Conservation (phyloP, 2,113 vertebrate species). For the Ophiodon elongatus region DNA sequence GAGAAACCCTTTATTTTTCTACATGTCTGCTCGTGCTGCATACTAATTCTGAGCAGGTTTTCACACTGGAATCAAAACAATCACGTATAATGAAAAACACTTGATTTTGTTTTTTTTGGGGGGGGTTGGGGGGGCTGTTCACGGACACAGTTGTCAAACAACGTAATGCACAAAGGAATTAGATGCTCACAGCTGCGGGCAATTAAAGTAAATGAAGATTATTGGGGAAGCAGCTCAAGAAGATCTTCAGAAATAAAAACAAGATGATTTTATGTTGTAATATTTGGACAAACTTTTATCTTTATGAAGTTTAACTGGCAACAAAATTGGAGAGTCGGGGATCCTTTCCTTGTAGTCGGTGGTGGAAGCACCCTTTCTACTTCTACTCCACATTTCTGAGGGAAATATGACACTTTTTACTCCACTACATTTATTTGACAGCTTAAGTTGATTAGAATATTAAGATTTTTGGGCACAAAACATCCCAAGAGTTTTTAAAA, state of each 20-base stretch:
- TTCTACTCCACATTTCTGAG: not conserved
- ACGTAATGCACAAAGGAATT: not conserved
- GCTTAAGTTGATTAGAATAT: no score
- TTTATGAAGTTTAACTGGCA: not conserved
- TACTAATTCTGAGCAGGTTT: not conserved
- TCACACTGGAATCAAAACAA: not conserved
- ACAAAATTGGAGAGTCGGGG: not conserved
- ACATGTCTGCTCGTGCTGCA: no score
- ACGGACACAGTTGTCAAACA: not conserved
- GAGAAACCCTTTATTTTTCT: not conserved
- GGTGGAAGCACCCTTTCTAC: not conserved
- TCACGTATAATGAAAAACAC: not conserved
- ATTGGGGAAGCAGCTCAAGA: not conserved
- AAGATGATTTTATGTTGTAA: not conserved
- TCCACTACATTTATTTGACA: no score
- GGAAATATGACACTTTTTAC: not conserved
- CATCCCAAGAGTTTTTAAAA: no score
- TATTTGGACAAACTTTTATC: not conserved
- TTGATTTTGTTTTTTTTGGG: no score
- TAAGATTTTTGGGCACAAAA: no score
- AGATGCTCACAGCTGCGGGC: conserved; percentile 6
- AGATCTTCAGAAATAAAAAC: not conserved
- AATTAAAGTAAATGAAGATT: not conserved
- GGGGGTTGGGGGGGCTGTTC: not conserved
- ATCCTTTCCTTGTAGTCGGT: not conserved